These are phyloP conservation scores for Hipposideros larvatus DNA, from an alignment of 2,797 vertebrate species.

Conservation along the genomic window DNA sequence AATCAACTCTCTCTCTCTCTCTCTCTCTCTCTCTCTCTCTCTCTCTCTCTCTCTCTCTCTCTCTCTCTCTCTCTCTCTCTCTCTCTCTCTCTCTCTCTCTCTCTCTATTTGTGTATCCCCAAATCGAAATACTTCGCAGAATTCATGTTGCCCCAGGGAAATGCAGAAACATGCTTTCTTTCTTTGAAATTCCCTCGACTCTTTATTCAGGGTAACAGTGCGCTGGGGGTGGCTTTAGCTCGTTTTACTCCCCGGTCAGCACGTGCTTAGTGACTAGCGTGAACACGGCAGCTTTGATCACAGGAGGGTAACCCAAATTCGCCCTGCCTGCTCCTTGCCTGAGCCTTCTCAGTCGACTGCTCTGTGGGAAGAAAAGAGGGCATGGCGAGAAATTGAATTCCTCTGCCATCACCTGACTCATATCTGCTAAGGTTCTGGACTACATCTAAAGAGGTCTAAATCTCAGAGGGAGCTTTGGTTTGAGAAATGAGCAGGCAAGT, in stretches of 20 bases:
- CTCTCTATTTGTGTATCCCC: not conserved
- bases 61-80: too few species aligned
- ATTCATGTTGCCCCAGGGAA: not conserved
- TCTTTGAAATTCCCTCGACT: slow-evolving; percentile 58
- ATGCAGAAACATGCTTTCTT: not conserved
- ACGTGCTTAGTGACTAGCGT: not conserved
- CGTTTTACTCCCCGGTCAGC: not conserved
- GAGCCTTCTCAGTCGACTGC: slow-evolving; percentile 44
- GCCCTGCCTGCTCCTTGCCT: not conserved
- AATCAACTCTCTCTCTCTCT: too few species aligned
- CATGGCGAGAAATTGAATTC: not conserved
- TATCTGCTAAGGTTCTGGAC: not conserved
- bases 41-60: too few species aligned
- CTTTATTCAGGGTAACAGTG: not conserved
- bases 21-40: too few species aligned
- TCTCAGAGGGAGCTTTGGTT: slow-evolving; percentile 14
- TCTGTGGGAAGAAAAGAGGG: slow-evolving; percentile 53
- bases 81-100: not conserved
- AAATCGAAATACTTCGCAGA: slow-evolving; percentile 48
- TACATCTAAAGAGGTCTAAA: slow-evolving; percentile 33
- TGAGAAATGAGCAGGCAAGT: slow-evolving; percentile 50
- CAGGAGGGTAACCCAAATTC: not conserved
- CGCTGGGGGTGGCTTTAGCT: not conserved
- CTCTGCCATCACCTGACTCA: slow-evolving; percentile 13
- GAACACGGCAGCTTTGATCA: not conserved